Evolutionary conservation across 2,797 vertebrate species (phyloP).

Genomic region (Arrhamphus sclerolepis): DNA sequence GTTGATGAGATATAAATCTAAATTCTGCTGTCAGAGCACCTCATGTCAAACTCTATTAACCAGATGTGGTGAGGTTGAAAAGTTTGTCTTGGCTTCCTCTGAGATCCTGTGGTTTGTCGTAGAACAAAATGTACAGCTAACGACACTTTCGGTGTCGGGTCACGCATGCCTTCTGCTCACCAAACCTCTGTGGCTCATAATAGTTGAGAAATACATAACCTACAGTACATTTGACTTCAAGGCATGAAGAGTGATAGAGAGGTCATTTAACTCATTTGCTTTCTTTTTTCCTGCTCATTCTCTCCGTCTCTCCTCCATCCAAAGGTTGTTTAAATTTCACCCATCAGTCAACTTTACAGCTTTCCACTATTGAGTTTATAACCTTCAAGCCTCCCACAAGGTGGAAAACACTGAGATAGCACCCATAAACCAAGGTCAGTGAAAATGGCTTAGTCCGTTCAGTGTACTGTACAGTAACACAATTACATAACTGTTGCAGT

Average conservation of each 20-base stretch:
- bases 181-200: conserved; percentile 13
- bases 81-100: conserved; percentile 45
- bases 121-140: conserved; percentile 58
- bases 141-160: background rate
- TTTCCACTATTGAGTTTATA: conserved; percentile 23
- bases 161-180: conserved; percentile 1
- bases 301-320: conserved; percentile 7
- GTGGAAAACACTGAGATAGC: conserved; percentile 26
- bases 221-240: conserved; percentile 26
- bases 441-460: conserved; percentile 23
- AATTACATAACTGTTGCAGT: conserved; percentile 33
- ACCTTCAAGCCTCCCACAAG: conserved; percentile 6
- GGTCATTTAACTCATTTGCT: conserved; percentile 20
- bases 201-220: background rate
- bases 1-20: conserved; percentile 3
- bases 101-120: conserved; percentile 50
- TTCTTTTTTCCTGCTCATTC: conserved; percentile 37
- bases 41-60: conserved; percentile 8
- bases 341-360: conserved; percentile 47
- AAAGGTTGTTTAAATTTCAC: conserved; percentile 44
- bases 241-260: conserved; percentile 9
- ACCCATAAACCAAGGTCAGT: conserved; percentile 1
- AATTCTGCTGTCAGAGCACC: conserved; percentile 17
- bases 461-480: background rate
- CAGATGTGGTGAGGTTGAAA: conserved; percentile 13